Percentiles rank a stretch among this genome's conserved stretches.
Evolutionary conservation across 2,888 invertebrate species (phyloP).

Genomic region (Schizaphis graminum): DNA sequence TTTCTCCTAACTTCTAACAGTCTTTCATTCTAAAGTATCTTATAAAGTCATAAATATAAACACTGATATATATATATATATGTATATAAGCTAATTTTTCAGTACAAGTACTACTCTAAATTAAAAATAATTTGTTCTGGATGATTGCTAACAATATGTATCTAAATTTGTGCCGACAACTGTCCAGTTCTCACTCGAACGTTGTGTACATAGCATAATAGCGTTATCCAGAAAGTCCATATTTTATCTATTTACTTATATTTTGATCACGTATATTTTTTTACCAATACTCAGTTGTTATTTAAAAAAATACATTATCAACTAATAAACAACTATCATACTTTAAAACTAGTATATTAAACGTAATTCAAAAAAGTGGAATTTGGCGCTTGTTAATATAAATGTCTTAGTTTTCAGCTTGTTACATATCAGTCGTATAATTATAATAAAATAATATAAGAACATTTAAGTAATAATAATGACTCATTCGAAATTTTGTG

Average conservation of each 20-base stretch:
- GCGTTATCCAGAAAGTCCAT: too few species aligned
- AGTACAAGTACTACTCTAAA: too few species aligned
- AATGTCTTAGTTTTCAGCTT: background rate
- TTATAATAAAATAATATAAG: background rate
- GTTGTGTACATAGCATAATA: too few species aligned
- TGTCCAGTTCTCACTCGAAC: too few species aligned
- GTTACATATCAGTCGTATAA: background rate
- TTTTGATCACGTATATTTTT: background rate
- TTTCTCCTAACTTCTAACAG: too few species aligned
- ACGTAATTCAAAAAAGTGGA: background rate
- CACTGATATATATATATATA: too few species aligned
- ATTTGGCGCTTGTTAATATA: background rate
- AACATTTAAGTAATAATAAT: background rate
- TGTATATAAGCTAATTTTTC: too few species aligned
- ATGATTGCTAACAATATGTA: too few species aligned
- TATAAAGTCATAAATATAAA: too few species aligned
- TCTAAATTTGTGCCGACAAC: too few species aligned
- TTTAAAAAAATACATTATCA: background rate
- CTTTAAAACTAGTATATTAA: background rate
- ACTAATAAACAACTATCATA: background rate
- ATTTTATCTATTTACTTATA: background rate
- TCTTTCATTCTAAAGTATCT: too few species aligned
- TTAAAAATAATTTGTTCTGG: too few species aligned
- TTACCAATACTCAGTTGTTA: background rate
- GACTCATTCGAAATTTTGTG: background rate